These are phyloP conservation scores for Mythimna impura DNA, from an alignment of 2,888 invertebrate genomes.

Conservation along the genomic window DNA sequence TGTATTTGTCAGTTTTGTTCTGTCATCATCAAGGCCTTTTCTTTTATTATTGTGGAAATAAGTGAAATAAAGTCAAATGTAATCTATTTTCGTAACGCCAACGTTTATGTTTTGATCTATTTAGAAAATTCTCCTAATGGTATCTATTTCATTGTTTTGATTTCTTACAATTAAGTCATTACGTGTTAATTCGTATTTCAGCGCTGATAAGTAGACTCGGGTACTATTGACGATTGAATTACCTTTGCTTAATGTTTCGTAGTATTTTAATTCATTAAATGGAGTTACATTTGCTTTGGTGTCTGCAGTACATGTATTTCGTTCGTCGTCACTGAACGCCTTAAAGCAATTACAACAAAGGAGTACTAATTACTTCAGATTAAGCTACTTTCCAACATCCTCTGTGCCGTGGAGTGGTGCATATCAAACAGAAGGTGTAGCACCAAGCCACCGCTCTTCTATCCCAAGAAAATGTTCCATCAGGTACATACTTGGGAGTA, in stretches of 20 bases:
- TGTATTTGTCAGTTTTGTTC: slow-evolving; percentile 14
- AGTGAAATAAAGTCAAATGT: slow-evolving; percentile 51
- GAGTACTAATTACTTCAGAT: too few species aligned
- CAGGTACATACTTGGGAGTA: too few species aligned
- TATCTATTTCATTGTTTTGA: slow-evolving; percentile 42
- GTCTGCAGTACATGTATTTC: too few species aligned
- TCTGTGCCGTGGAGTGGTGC: too few species aligned
- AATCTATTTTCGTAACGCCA: slow-evolving; percentile 55
- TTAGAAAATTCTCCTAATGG: slow-evolving; percentile 61
- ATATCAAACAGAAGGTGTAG: too few species aligned
- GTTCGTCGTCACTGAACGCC: too few species aligned
- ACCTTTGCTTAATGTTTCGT: not conserved
- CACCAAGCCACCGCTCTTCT: too few species aligned
- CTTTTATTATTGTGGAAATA: slow-evolving; percentile 28
- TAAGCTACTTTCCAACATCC: too few species aligned
- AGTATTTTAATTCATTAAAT: not conserved
- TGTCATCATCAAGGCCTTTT: slow-evolving; percentile 13
- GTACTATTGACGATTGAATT: not conserved
- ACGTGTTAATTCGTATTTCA: slow-evolving; percentile 19
- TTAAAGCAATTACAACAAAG: too few species aligned
- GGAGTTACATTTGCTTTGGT: not conserved
- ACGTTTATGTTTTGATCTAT: slow-evolving; percentile 63
- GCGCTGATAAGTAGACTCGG: too few species aligned
- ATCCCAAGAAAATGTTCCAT: too few species aligned
- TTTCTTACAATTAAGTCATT: slow-evolving; percentile 33